Percentiles rank a stretch among this genome's conserved stretches.
These are phyloP conservation scores for Odontomachus brunneus DNA, from an alignment of 1,140 invertebrate genomes.

Conservation along the genomic window DNA sequence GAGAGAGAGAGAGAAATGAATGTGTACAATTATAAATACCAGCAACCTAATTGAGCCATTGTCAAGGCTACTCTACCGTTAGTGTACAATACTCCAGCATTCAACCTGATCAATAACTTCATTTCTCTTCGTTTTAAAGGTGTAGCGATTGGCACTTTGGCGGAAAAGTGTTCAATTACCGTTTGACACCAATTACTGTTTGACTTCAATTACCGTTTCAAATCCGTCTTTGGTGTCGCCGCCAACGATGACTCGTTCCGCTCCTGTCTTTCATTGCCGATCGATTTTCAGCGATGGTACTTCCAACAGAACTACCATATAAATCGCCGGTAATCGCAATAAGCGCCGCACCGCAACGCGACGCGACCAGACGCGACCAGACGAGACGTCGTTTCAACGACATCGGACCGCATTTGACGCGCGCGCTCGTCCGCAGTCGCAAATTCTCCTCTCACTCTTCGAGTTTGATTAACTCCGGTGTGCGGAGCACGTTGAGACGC, in stretches of 20 bases:
- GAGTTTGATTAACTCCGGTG: slow-evolving; percentile 60
- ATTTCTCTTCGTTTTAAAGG: slow-evolving; percentile 11
- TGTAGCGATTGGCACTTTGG: neutral
- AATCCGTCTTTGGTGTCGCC: neutral
- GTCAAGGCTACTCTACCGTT: too few relatives aligned
- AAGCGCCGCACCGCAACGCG: neutral
- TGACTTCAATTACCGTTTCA: neutral
- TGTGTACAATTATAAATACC: too few relatives aligned
- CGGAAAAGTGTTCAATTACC: neutral
- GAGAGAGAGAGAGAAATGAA: too few relatives aligned
- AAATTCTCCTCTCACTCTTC: slow-evolving; percentile 43
- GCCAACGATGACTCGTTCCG: neutral
- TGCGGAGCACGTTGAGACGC: slow-evolving; percentile 9
- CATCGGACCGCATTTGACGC: neutral
- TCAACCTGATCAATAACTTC: neutral
- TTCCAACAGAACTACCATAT: neutral
- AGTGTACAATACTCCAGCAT: neutral
- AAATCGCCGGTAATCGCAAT: neutral
- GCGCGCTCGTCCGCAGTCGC: neutral
- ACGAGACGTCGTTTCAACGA: slow-evolving; percentile 8
- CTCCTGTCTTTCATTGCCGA: neutral
- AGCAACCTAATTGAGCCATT: too few relatives aligned
- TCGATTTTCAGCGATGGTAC: neutral
- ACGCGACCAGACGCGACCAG: neutral
- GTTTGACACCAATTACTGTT: neutral